Percentiles rank a stretch among this genome's conserved stretches.
phyloP scores from a whole-genome alignment of 2,113 vertebrate genomes.

The Pyrgilauda ruficollis region DNA sequence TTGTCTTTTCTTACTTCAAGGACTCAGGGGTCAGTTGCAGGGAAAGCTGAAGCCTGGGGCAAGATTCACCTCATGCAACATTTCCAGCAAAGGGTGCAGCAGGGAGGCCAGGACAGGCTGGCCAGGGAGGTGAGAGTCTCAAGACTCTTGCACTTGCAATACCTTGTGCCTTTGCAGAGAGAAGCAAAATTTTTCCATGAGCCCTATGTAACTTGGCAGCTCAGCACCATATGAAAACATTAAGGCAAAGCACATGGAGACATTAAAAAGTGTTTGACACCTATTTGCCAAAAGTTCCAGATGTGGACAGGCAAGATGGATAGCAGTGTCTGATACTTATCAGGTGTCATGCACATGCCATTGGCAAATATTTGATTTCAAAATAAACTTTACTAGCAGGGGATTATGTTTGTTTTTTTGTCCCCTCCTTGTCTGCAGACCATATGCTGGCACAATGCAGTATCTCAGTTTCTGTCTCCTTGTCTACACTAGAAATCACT shows the following conservation, averaged over 20 bases:
- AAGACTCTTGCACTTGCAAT: not conserved
- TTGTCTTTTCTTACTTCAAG: not conserved
- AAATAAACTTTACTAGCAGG: not conserved
- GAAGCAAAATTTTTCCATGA: not conserved
- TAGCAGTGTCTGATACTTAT: not conserved
- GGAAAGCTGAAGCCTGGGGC: not conserved
- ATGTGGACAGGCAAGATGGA: not conserved
- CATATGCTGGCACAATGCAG: accelerated
- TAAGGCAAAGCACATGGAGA: not conserved
- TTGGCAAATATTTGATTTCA: not conserved
- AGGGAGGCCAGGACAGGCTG: not conserved
- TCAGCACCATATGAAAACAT: not conserved
- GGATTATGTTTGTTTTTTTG: not conserved
- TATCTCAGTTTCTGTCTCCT: not conserved
- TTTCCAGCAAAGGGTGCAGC: not conserved
- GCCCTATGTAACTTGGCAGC: not conserved
- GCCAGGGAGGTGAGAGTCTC: not conserved
- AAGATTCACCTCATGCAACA: not conserved
- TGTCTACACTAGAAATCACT: not conserved
- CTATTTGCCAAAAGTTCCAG: not conserved
- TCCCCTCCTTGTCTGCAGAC: not conserved
- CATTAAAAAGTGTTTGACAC: not conserved
- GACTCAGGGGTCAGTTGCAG: not conserved
- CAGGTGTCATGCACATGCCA: not conserved
- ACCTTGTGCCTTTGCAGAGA: not conserved